Conservation (phyloP, 2,888 invertebrate genomes). For the Melanostoma mellinum region DNA sequence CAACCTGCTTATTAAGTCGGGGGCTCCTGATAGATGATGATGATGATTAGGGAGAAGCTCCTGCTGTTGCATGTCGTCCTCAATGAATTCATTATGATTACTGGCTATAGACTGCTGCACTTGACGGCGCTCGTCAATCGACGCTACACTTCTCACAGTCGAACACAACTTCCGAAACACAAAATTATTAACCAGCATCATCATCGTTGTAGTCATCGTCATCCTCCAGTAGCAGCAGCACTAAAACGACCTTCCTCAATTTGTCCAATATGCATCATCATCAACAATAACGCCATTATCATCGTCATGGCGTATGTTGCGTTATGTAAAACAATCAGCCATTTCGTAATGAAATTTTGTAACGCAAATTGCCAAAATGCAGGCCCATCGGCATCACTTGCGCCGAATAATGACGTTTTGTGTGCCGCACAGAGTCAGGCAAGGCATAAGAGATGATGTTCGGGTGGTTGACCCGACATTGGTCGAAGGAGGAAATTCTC, state of each 20-base stretch:
- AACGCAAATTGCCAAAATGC: slow-evolving; percentile 52
- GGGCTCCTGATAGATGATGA: slow-evolving; percentile 16
- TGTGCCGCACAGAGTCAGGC: not conserved
- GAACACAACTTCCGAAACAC: slow-evolving; percentile 1
- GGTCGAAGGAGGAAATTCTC: slow-evolving; percentile 44
- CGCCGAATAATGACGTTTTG: slow-evolving; percentile 25
- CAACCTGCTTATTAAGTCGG: slow-evolving; percentile 50
- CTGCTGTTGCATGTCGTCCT: slow-evolving; percentile 29
- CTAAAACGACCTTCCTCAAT: slow-evolving; percentile 61
- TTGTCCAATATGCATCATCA: slow-evolving; percentile 51
- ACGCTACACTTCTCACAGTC: slow-evolving; percentile 23
- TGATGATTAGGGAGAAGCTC: not conserved
- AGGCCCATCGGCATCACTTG: not conserved
- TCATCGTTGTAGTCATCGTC: slow-evolving; percentile 20
- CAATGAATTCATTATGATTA: slow-evolving; percentile 58
- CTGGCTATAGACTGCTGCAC: slow-evolving; percentile 51
- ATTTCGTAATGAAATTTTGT: slow-evolving; percentile 44
- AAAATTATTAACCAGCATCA: slow-evolving; percentile 14
- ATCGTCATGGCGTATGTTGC: not conserved
- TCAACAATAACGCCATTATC: slow-evolving; percentile 23
- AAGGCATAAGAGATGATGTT: slow-evolving; percentile 24
- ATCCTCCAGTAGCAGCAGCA: not conserved
- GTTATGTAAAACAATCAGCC: slow-evolving; percentile 42
- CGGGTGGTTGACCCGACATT: slow-evolving; percentile 51
- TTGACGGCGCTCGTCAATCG: slow-evolving; percentile 53